Conservation (phyloP, 2,888 invertebrate species). For the Endotricha flammealis region DNA sequence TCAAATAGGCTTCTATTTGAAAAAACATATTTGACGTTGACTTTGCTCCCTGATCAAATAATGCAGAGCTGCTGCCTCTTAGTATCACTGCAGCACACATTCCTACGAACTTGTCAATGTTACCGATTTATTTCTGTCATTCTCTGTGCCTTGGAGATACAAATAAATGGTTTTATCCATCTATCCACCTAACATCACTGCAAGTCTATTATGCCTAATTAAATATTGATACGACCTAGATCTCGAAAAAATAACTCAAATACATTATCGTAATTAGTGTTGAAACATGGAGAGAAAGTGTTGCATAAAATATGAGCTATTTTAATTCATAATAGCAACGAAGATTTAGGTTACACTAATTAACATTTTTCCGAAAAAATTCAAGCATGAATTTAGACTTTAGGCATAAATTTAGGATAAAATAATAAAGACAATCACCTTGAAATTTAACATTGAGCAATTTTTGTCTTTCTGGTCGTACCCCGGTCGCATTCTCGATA, state of each 20-base stretch:
- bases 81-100: too few relatives aligned
- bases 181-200: too few relatives aligned
- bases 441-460: slow-evolving; percentile 94
- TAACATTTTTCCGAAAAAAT: too few relatives aligned
- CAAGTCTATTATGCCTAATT: too few relatives aligned
- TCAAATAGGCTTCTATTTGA: too few relatives aligned
- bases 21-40: too few relatives aligned
- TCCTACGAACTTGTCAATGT: too few relatives aligned
- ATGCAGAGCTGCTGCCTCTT: too few relatives aligned
- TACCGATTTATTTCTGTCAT: too few relatives aligned
- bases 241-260: neutral
- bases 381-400: neutral
- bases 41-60: too few relatives aligned
- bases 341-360: slow-evolving; percentile 6
- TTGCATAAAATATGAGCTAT: slow-evolving; percentile 7
- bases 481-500: slow-evolving; percentile 92
- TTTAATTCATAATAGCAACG: neutral
- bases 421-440: slow-evolving; percentile 77
- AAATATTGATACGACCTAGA: slow-evolving; percentile 4
- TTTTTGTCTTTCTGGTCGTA: slow-evolving; percentile 95
- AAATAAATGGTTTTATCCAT: too few relatives aligned
- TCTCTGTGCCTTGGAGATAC: too few relatives aligned
- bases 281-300: slow-evolving; percentile 5
- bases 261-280: neutral
- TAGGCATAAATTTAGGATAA: neutral